phyloP scores from a whole-genome alignment of 2,888 invertebrate genomes.

The Hirtodrosophila confusa region DNA sequence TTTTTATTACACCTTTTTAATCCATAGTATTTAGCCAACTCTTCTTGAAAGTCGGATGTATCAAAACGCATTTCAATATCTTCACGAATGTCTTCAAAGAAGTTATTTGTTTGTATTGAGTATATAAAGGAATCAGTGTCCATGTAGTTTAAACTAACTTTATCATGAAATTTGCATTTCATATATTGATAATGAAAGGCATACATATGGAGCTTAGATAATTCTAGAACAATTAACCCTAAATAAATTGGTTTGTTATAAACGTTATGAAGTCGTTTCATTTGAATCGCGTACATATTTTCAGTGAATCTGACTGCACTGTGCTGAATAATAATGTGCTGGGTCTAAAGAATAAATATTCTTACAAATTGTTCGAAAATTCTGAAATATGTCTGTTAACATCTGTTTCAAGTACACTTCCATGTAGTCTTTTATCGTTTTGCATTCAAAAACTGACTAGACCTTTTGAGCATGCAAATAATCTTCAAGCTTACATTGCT shows the following conservation, averaged over 20 bases:
- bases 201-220: slow-evolving; percentile 7
- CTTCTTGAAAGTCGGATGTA: slow-evolving; percentile 6
- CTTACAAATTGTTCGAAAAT: slow-evolving; percentile 2
- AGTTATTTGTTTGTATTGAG: neutral
- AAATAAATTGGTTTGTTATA: neutral
- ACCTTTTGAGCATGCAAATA: no score
- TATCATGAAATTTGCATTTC: slow-evolving; percentile 8
- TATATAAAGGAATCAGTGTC: slow-evolving; percentile 4
- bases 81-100: slow-evolving; percentile 1
- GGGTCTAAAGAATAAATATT: no score
- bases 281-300: neutral
- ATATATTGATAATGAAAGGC: slow-evolving; percentile 9
- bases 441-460: no score
- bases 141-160: neutral
- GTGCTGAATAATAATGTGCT: no score
- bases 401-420: no score
- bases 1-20: slow-evolving; percentile 4
- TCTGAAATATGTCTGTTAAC: neutral
- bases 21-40: neutral
- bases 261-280: neutral
- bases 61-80: slow-evolving; percentile 1
- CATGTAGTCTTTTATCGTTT: no score
- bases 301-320: neutral
- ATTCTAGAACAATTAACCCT: neutral
- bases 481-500: no score